phyloP scores from a whole-genome alignment of 2,113 vertebrate genomes.

The Cyanistes caeruleus region DNA sequence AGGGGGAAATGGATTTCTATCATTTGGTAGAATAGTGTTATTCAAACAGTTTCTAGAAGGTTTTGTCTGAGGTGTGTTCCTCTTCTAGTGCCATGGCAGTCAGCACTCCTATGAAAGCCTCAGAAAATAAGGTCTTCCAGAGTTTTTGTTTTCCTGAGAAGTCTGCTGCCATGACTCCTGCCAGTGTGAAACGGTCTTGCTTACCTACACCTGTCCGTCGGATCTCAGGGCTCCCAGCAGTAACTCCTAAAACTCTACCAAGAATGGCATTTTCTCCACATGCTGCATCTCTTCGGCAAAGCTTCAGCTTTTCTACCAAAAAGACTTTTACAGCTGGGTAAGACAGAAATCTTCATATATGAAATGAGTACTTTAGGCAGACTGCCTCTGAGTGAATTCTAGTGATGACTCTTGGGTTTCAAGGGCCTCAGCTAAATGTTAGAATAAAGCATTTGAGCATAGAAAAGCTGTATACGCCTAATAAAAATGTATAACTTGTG shows the following conservation, averaged over 20 bases:
- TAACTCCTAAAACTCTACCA: conserved; percentile 65
- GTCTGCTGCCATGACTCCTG: conserved; percentile 37
- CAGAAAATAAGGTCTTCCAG: not conserved
- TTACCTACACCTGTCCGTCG: conserved; percentile 82
- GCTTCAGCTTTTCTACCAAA: conserved; percentile 12
- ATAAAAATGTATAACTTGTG: not conserved
- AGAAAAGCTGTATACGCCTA: not conserved
- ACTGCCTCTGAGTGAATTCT: not conserved
- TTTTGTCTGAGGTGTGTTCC: not conserved
- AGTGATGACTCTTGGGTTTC: not conserved
- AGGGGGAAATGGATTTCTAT: not conserved
- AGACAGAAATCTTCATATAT: not conserved
- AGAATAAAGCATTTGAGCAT: not conserved
- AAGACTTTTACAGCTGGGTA: conserved; percentile 72
- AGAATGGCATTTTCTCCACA: not conserved
- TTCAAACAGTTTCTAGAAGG: not conserved
- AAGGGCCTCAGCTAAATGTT: not conserved
- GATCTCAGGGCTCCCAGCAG: conserved; percentile 68
- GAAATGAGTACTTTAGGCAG: not conserved
- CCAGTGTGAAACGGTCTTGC: conserved; percentile 69
- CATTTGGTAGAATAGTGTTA: not conserved
- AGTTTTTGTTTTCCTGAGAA: conserved; percentile 41
- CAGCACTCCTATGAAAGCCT: conserved; percentile 47
- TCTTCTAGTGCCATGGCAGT: conserved; percentile 63
- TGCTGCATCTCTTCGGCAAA: not conserved